A percentile compares a stretch with the other conserved stretches of the same genome.
Conservation (phyloP, 2,888 invertebrate genomes). For the Eilema sororculum region DNA sequence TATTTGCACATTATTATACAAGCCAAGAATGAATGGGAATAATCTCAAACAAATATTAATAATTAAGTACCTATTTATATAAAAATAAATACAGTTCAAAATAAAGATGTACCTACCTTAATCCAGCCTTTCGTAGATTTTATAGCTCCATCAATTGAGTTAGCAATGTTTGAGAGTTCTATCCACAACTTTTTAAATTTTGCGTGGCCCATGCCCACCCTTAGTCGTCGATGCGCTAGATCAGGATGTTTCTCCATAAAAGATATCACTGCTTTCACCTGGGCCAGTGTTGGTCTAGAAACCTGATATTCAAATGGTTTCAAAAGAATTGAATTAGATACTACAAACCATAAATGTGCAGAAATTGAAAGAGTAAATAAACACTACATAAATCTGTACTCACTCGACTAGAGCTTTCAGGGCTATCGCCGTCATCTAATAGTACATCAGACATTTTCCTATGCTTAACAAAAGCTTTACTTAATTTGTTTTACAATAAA, state of each 20-base stretch:
- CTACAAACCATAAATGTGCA: neutral
- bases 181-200: constrained; percentile 73
- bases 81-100: too few species aligned
- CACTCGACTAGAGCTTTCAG: constrained; percentile 41
- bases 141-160: constrained; percentile 68
- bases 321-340: too few species aligned
- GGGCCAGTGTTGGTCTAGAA: constrained; percentile 70
- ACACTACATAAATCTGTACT: constrained; percentile 21
- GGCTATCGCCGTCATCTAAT: constrained; percentile 39
- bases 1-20: neutral
- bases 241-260: constrained; percentile 77
- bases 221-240: constrained; percentile 66
- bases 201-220: constrained; percentile 64
- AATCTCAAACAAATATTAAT: too few species aligned
- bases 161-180: constrained; percentile 66
- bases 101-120: constrained; percentile 68
- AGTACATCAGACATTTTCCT: constrained; percentile 43
- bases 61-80: too few species aligned
- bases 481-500: too few species aligned
- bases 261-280: constrained; percentile 70
- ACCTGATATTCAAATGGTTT: constrained; percentile 45
- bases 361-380: neutral
- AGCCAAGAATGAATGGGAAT: neutral
- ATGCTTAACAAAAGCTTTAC: neutral
- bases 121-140: constrained; percentile 78